Evolutionary conservation across 2,797 vertebrate genomes (phyloP).

Genomic region (Chelonia mydas): DNA sequence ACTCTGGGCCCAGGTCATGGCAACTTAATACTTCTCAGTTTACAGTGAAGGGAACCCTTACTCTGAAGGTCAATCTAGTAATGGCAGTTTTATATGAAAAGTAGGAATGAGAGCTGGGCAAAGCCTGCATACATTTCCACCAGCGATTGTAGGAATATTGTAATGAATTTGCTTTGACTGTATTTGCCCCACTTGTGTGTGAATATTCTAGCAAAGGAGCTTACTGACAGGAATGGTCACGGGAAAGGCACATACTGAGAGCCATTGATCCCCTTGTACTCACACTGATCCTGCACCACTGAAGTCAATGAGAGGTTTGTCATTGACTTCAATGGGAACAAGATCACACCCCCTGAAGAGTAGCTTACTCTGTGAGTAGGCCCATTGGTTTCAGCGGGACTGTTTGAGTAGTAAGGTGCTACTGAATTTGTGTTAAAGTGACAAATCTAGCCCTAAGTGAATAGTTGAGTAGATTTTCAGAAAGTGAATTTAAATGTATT

Average conservation of each 20-base stretch:
- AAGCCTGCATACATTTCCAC: not conserved
- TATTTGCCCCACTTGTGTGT: not conserved
- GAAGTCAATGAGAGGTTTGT: not conserved
- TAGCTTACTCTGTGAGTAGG: not conserved
- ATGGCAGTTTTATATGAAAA: not conserved
- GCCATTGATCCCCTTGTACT: not conserved
- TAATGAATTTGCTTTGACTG: not conserved
- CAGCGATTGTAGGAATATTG: not conserved
- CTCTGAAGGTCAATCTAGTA: not conserved
- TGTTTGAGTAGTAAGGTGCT: not conserved
- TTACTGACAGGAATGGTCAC: not conserved
- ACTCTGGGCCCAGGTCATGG: not conserved
- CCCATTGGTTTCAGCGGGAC: not conserved
- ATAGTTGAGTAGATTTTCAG: not conserved
- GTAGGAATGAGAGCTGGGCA: not conserved
- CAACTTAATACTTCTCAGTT: not conserved
- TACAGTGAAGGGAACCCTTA: not conserved
- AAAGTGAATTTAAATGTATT: not conserved
- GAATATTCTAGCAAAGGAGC: not conserved
- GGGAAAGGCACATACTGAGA: not conserved
- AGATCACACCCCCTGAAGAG: fast-evolving
- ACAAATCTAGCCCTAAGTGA: not conserved
- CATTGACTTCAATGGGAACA: not conserved
- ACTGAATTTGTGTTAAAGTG: fast-evolving
- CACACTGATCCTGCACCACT: not conserved